Evolutionary conservation across 2,113 vertebrate genomes (phyloP).

Genomic region (Gila orcuttii): DNA sequence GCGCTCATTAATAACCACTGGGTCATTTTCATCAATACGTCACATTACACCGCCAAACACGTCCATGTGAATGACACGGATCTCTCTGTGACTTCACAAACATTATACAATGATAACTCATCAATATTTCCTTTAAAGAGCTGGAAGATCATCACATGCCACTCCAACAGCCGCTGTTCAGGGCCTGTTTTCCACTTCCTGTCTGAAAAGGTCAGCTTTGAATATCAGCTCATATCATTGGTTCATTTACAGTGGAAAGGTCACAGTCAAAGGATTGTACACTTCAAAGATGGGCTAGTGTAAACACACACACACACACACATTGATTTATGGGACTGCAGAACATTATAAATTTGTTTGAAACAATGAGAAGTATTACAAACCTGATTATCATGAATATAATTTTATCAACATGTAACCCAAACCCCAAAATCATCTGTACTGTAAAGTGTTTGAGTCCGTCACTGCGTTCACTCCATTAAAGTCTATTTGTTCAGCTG

Average conservation of each 20-base stretch:
- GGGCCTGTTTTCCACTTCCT: slow-evolving; percentile 14
- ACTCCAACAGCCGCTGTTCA: background rate
- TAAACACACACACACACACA: background rate
- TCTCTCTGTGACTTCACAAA: background rate
- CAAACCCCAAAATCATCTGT: too few species aligned
- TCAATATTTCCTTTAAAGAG: background rate
- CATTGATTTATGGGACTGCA: background rate
- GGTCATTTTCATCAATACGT: background rate
- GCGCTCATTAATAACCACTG: slow-evolving; percentile 29
- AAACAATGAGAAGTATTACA: background rate
- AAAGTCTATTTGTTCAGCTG: too few species aligned
- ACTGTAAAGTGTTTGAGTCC: too few species aligned
- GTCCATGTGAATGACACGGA: background rate
- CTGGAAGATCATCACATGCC: background rate
- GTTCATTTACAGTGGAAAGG: slow-evolving; percentile 22
- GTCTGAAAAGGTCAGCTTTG: slow-evolving; percentile 50
- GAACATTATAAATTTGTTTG: background rate
- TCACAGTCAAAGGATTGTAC: slow-evolving; percentile 9
- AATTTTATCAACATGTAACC: too few species aligned
- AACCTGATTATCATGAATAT: too few species aligned
- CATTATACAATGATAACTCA: background rate
- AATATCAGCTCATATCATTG: background rate
- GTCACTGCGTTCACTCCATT: too few species aligned
- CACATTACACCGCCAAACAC: background rate
- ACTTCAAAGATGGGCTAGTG: slow-evolving; percentile 20